Evolutionary conservation across 2,888 invertebrate genomes (phyloP), one percentile per base, ranked within the genome.

Genomic region (Amblyjoppa fuscipennis): DNA sequence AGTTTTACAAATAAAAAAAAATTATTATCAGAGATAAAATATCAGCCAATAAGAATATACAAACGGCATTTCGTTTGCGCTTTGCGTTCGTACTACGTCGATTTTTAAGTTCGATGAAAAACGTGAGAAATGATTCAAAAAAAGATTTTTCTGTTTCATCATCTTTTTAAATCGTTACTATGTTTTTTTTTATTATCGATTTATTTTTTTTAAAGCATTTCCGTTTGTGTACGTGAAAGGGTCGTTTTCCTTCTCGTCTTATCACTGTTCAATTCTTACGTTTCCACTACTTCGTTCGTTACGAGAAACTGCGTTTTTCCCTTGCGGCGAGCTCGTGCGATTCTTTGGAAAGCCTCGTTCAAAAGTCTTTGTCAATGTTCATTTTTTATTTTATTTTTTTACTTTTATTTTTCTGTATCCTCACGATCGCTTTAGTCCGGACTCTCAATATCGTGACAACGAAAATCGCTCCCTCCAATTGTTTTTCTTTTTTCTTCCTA

Each of bases 321-420:
- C 68, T 68, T 66, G 68, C 77, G 77, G 77, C 77, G 77, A 77
- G 77, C 41, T 68, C 56, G 68, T 53, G 66, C 77, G 77, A 77
- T 77, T 68, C 68, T 68, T 53, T 2, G 20, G n/a, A 77, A 68
- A 77, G 41, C 56, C 9, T 28, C 31, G n/a, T 53, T 53, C 6
- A n/a, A 31, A 3, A 38, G 38, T n/a, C n/a, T 16, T 64, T 38
- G 28, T 38, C 11, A 66, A 74, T 45, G 41, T 34, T 38, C 13
- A 59, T 25, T 66, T 51, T 20, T 11, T 53, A 41, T 41, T 41
- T 45, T 45, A 4, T 3, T 45, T 45, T 16, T 3, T 45, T 41
- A 28, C 3, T 45, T 61, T 31, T 45, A 6, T 56, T 28, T 16
- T 16, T 66, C 66, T 34, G 51, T 25, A 25, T 38, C 49, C 25